Evolutionary conservation across 2,797 vertebrate species (phyloP).

Genomic region (Ammospiza maritima): DNA sequence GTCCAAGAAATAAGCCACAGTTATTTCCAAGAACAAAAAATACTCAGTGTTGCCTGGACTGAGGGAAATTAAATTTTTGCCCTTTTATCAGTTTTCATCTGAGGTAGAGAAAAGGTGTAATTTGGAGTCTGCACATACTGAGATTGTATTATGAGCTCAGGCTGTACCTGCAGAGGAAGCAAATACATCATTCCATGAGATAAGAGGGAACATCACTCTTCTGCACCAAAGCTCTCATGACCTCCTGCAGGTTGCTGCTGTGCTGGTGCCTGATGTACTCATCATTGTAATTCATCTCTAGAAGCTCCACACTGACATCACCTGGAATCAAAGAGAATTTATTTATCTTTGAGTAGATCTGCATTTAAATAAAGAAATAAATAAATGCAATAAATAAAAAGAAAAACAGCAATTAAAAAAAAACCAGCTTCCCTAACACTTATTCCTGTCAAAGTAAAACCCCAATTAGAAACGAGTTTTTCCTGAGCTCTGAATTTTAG

Average conservation of each 20-base stretch:
- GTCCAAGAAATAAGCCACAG: rapidly evolving
- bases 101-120: not conserved
- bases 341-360: not conserved
- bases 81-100: not conserved
- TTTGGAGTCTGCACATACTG: not conserved
- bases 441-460: not conserved
- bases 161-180: not conserved
- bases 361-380: not conserved
- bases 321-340: not conserved
- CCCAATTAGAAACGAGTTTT: not conserved
- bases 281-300: not conserved
- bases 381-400: not conserved
- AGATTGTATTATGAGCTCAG: not conserved
- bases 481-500: not conserved
- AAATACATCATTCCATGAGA: not conserved
- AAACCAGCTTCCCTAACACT: not conserved
- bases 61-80: not conserved
- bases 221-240: not conserved
- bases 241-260: not conserved
- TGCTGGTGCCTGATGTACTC: not conserved
- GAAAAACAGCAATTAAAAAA: not conserved
- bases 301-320: not conserved
- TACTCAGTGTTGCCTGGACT: not conserved
- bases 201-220: not conserved
- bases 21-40: not conserved